Base-by-base conservation (phyloP, 2,113 vertebrate genomes). In the Anthoscopus minutus region DNA sequence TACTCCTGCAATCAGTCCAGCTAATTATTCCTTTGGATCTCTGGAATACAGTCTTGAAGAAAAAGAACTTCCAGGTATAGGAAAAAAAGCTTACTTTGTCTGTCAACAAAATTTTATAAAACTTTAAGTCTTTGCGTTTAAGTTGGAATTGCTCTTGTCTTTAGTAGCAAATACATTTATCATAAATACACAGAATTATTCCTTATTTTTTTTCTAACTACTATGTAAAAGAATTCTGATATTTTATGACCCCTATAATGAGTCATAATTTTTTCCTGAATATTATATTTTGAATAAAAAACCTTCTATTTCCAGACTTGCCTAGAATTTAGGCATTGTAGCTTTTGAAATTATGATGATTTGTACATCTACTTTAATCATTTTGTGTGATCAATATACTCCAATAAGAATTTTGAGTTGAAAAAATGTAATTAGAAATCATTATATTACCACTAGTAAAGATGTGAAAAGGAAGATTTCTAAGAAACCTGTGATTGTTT, bases 1-100 rank as follows among this genome's bases (percentile, higher is more conserved):
- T 94, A 98, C 98, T 94, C 98, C 98, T 60, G 98, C 98, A 11
- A 96, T 98, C 94, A 99, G 98, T 97, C 99, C 99, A 61, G 98
- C 98, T 94, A 98, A 98, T 94, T 98, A 98, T 94, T 98, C 98
- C 66, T 94, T 90, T 81, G 98, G 95, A 93, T 97, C 97, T 65
- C 88, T 97, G 86, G 98, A 99, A 92, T 98, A 98, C 97, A 98
- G 97, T 77, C 96, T 94, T 22, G 98, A 99, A 93, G 98, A 98
- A 94, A 98, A 97, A 80, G 97, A 97, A 27, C 80, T 97, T 92
- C 83, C 97, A 97, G 98, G 98, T 98, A 98, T 80, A 90, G 81
- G 66, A 57, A 62, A 72, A 58, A 80, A 30, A 23, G 6, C 35
- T 96, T 87, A 74, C 12, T 85, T 87, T 94, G 3, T 48, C 30